phyloP scores from a whole-genome alignment of 2,888 invertebrate genomes.

The Melanchra persicariae region DNA sequence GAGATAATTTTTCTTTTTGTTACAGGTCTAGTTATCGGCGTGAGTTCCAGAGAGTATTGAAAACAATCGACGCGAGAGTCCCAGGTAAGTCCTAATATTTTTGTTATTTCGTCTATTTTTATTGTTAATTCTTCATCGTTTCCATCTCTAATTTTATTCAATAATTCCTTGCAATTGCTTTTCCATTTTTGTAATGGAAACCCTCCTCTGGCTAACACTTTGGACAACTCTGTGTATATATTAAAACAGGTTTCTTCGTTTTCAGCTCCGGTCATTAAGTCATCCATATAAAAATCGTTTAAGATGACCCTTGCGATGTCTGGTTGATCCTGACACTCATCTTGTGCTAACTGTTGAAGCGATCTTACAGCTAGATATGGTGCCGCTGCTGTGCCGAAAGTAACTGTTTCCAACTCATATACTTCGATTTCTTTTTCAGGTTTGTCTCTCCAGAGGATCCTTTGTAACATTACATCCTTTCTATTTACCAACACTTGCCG shows the following conservation, averaged over 20 bases:
- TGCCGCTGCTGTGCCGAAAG: not conserved
- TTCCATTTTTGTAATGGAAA: not conserved
- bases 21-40: not conserved
- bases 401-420: not conserved
- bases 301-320: not conserved
- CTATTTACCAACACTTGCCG: too few species aligned
- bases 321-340: not conserved
- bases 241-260: not conserved
- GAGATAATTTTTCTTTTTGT: slow-evolving; percentile 34
- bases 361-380: not conserved
- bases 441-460: not conserved
- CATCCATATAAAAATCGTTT: not conserved
- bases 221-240: not conserved
- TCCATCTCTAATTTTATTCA: not conserved
- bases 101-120: slow-evolving; percentile 17
- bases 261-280: not conserved
- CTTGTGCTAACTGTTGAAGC: not conserved
- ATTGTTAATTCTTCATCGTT: not conserved
- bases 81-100: slow-evolving; percentile 32
- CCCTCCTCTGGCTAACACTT: not conserved
- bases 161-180: not conserved
- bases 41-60: slow-evolving; percentile 12
- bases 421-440: not conserved
- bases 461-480: not conserved
- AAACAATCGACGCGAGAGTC: slow-evolving; percentile 1